Percentiles rank a stretch among this genome's conserved stretches.
Conservation (phyloP, 1,140 invertebrate genomes). For the Drosophila takahashii region DNA sequence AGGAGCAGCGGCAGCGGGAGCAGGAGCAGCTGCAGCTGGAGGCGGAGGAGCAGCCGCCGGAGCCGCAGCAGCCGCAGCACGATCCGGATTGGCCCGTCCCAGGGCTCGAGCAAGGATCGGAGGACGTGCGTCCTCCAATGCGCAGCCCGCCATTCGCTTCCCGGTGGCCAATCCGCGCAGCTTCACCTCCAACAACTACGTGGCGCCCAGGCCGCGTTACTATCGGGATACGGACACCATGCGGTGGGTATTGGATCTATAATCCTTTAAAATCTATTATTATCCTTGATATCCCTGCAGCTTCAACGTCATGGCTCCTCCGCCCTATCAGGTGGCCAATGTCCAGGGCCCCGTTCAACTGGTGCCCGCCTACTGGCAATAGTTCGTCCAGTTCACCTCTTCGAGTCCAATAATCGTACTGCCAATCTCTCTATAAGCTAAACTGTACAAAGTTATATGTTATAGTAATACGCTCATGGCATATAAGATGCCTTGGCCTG, state of each 20-base stretch:
- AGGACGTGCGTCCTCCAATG: conserved; percentile 13
- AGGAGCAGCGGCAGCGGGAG: conserved; percentile 13
- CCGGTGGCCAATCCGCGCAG: conserved; percentile 69
- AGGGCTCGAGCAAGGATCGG: conserved; percentile 17
- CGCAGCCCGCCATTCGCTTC: conserved; percentile 50
- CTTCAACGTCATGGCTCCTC: conserved; percentile 55
- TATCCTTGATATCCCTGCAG: conserved; percentile 15
- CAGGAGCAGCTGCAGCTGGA: neutral
- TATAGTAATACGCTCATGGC: conserved; percentile 23
- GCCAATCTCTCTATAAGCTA: conserved; percentile 33
- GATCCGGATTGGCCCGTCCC: conserved; percentile 27
- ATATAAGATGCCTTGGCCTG: conserved; percentile 25
- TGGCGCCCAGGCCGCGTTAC: conserved; percentile 69
- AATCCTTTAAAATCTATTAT: no score
- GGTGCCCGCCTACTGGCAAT: conserved; percentile 64
- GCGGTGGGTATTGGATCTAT: conserved; percentile 50
- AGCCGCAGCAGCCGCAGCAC: conserved; percentile 15
- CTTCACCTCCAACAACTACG: conserved; percentile 71
- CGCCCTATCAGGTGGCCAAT: conserved; percentile 24
- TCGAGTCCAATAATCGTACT: conserved; percentile 16
- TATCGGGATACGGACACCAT: conserved; percentile 60
- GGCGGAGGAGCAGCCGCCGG: conserved; percentile 36
- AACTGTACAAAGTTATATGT: conserved; percentile 40
- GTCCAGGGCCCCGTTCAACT: conserved; percentile 50
- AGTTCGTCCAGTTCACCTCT: neutral